These are phyloP conservation scores for Hippopotamus amphibius DNA, from an alignment of 2,113 vertebrate species.

Conservation along the genomic window DNA sequence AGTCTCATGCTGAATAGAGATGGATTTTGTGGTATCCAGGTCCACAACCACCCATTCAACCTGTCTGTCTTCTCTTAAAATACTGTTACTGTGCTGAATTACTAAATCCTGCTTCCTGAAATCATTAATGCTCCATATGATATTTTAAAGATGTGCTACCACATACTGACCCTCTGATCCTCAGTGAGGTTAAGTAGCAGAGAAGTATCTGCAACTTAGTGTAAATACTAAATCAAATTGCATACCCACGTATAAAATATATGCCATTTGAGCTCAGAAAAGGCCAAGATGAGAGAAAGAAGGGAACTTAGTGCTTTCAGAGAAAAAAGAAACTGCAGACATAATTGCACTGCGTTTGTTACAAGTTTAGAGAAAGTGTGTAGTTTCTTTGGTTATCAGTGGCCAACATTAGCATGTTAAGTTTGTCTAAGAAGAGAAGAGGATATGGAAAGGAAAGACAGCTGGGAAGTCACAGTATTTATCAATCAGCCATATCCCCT, in stretches of 20 bases:
- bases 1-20: neutral
- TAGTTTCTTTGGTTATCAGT: neutral
- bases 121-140: neutral
- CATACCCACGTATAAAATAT: neutral
- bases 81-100: neutral
- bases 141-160: neutral
- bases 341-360: neutral
- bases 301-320: slow-evolving; percentile 11
- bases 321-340: neutral
- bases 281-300: neutral
- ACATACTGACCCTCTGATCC: neutral
- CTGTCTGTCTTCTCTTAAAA: neutral
- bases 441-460: neutral
- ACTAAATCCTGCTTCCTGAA: neutral
- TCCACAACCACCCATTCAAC: neutral
- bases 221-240: neutral
- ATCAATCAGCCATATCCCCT: neutral
- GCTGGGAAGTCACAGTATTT: neutral
- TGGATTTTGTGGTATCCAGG: neutral
- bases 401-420: neutral
- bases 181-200: slow-evolving; percentile 24
- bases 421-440: slow-evolving; percentile 9
- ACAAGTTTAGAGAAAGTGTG: neutral
- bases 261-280: neutral
- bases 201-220: neutral